Evolutionary conservation across 2,797 vertebrate genomes (phyloP), one percentile per base, ranked within the genome.

Genomic region (Gadopsis bispinosus): DNA sequence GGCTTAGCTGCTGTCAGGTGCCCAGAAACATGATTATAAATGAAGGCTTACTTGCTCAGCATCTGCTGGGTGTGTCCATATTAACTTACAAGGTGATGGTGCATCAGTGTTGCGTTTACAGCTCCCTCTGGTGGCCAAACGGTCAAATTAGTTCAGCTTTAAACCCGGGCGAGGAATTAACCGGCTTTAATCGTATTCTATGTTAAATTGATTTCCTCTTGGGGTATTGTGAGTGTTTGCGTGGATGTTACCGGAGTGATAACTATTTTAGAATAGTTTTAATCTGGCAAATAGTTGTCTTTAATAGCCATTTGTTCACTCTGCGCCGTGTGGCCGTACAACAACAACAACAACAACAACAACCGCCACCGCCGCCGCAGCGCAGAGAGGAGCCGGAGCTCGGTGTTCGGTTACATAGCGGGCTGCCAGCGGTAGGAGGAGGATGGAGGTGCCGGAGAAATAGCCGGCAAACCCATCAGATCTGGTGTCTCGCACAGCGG

Each of bases 371-470:
- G 26, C 26, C 26, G 26, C 26, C 26, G 26, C 26, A 26, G 26
- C 26, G 26, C 26, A 26, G 26, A 26, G n/a, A 8, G 17, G 17
- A 20, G 2, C 19, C 3, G 4, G 1, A 8, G 22, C 39, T 13
- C 12, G 53, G 12, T 20, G 61, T 7, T 7, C 4, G 13, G 31
- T 17, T 41, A 26, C 72, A 66, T 55, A 73, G 72, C 69, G 39
- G 73, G 33, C 31, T 19, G 20, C 1, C 47, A 11, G 64, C 68
- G 37, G 71, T 0, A 39, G 86, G 73, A 71, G 75, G 76, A 85
- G 69, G 77, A 83, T 79, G 73, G 71, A 79, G 83, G 69, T 55
- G 51, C 65, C 51, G 66, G 73, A 80, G 70, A 6, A 79, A 43
- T 70, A 83, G 64, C 56, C 48, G 48, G 54, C 45, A 0, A 20